Evolutionary conservation across 2,113 vertebrate species (phyloP).

Genomic region (Perccottus glenii): DNA sequence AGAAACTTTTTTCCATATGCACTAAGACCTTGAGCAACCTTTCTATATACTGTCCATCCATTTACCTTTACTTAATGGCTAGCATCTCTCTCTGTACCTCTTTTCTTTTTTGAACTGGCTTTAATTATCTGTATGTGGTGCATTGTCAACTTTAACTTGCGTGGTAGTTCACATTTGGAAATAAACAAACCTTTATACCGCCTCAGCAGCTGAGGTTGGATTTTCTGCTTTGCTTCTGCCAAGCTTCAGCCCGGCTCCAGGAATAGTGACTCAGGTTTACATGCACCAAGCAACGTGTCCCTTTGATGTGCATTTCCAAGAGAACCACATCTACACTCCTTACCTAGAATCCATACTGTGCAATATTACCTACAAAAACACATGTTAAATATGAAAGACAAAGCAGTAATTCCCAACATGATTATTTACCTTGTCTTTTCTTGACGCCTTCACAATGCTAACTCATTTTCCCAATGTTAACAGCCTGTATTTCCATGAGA

Average conservation of each 20-base stretch:
- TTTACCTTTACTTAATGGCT: too few relatives aligned
- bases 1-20: not conserved
- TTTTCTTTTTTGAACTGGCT: conserved; percentile 27
- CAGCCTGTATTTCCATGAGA: conserved; percentile 95
- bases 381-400: too few relatives aligned
- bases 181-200: not conserved
- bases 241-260: conserved; percentile 38
- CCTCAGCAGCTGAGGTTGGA: conserved; percentile 35
- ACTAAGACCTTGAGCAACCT: too few relatives aligned
- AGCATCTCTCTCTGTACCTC: not conserved
- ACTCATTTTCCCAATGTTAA: not conserved
- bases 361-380: too few relatives aligned
- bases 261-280: conserved; percentile 57
- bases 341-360: too few relatives aligned
- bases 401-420: too few relatives aligned
- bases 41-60: too few relatives aligned
- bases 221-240: not conserved
- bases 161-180: conserved; percentile 18
- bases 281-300: conserved; percentile 23
- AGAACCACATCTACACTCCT: not conserved
- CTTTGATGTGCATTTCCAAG: conserved; percentile 32
- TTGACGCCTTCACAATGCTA: too few relatives aligned
- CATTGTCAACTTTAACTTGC: conserved; percentile 27
- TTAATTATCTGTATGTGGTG: conserved; percentile 31
- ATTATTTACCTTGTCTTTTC: too few relatives aligned